phyloP scores from a whole-genome alignment of 2,888 invertebrate species.

The Charanyca ferruginea region DNA sequence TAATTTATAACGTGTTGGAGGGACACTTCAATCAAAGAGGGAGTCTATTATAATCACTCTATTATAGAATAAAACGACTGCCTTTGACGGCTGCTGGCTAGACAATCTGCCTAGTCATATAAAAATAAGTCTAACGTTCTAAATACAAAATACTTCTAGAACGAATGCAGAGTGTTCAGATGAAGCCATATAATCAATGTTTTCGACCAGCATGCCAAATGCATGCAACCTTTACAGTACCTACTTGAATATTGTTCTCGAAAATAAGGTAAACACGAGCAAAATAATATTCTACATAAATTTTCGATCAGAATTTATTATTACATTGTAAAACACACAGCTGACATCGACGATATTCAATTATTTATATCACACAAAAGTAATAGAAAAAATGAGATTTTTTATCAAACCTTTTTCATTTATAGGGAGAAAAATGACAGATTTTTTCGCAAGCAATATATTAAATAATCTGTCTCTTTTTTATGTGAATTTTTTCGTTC shows the following conservation, averaged over 20 bases:
- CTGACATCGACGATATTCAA: slow-evolving; percentile 16
- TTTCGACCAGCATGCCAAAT: too few relatives aligned
- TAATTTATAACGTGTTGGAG: too few relatives aligned
- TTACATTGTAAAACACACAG: slow-evolving; percentile 6
- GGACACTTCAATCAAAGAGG: too few relatives aligned
- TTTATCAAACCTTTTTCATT: background rate
- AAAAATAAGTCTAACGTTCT: too few relatives aligned
- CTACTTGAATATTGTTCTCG: background rate
- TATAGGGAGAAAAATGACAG: background rate
- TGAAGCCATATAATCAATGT: too few relatives aligned
- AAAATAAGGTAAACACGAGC: background rate
- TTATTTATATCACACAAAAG: slow-evolving; percentile 13
- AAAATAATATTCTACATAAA: background rate
- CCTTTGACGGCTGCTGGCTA: too few relatives aligned
- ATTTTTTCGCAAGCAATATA: slow-evolving; percentile 1
- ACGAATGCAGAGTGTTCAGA: too few relatives aligned
- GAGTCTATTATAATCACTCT: too few relatives aligned
- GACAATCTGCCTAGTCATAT: too few relatives aligned
- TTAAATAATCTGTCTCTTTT: slow-evolving; percentile 4
- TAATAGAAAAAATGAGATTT: background rate
- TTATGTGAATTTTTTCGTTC: background rate
- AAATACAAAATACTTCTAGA: too few relatives aligned
- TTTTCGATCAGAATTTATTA: slow-evolving; percentile 4
- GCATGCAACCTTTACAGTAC: too few relatives aligned
- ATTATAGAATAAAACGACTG: too few relatives aligned